These are phyloP conservation scores for Tapirus terrestris DNA, from an alignment of 2,113 vertebrate genomes.

Conservation along the genomic window DNA sequence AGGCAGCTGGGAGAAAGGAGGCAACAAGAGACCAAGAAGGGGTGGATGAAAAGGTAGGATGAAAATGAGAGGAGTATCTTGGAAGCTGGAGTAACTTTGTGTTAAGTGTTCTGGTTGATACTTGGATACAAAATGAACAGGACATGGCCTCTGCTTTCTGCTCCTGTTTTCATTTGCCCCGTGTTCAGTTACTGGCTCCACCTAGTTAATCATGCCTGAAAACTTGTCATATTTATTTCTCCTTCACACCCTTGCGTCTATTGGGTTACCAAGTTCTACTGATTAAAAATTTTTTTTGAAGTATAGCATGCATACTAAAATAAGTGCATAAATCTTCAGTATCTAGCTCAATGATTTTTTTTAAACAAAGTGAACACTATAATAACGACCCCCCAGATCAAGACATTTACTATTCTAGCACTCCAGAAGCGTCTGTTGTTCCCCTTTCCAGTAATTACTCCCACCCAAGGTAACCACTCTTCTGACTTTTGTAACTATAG, in stretches of 20 bases:
- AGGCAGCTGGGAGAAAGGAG: not conserved
- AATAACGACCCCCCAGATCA: not conserved
- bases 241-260: not conserved
- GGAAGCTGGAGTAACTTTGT: not conserved
- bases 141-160: not conserved
- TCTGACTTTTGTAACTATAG: not conserved
- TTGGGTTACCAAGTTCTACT: not conserved
- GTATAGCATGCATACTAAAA: not conserved
- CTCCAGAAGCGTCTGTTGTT: not conserved
- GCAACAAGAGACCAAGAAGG: not conserved
- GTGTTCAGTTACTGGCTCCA: not conserved
- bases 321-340: not conserved
- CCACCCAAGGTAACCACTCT: not conserved
- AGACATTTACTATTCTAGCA: not conserved
- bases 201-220: not conserved
- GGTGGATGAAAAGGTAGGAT: not conserved
- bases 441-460: not conserved
- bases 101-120: not conserved
- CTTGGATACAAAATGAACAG: not conserved
- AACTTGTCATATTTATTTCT: not conserved
- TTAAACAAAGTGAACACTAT: not conserved
- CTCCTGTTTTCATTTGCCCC: not conserved
- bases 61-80: not conserved
- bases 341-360: not conserved
- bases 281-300: not conserved